phyloP scores from a whole-genome alignment of 2,888 invertebrate species.

The Zeuzera pyrina region DNA sequence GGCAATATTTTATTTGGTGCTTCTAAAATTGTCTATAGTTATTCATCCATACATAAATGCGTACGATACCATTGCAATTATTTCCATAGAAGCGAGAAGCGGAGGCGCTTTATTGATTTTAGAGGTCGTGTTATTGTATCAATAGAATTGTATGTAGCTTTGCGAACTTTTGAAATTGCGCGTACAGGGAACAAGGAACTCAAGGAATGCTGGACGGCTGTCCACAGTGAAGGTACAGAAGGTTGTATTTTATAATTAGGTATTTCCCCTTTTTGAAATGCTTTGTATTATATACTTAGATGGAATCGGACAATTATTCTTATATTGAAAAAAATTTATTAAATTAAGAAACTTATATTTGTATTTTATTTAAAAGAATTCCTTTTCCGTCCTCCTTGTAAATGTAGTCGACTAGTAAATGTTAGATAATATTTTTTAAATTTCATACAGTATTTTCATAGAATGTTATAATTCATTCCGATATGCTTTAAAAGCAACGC shows the following conservation, averaged over 20 bases:
- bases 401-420: no score
- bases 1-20: constrained; percentile 28
- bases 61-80: no score
- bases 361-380: constrained; percentile 33
- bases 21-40: no score
- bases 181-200: constrained; percentile 19
- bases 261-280: constrained; percentile 65
- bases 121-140: constrained; percentile 41
- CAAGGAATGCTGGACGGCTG: constrained; percentile 17
- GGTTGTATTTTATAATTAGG: constrained; percentile 67
- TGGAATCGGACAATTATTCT: constrained; percentile 72
- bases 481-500: no score
- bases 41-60: no score
- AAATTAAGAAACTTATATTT: constrained; percentile 45
- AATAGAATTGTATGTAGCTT: constrained; percentile 17
- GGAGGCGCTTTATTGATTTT: no score
- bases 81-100: no score
- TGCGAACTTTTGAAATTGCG: constrained; percentile 7
- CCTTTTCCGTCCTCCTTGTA: constrained; percentile 4
- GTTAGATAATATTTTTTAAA: no score
- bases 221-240: constrained; percentile 38
- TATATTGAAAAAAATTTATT: constrained; percentile 71
- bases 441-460: no score
- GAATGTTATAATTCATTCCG: no score
- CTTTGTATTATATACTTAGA: constrained; percentile 70